Evolutionary conservation across 2,888 invertebrate genomes (phyloP).

Genomic region (Aphidius colemani): DNA sequence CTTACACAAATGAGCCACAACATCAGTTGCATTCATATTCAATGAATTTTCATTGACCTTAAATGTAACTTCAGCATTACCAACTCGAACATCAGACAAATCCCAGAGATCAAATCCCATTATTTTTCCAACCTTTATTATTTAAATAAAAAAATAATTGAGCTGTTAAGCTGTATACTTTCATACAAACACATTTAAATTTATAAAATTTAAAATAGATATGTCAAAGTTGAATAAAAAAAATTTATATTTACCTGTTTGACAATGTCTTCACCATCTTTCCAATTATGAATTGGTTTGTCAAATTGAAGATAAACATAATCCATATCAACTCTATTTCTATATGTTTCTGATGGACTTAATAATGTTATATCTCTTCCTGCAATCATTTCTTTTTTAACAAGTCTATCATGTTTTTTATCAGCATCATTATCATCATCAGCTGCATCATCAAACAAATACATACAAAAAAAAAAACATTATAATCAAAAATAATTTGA

Average conservation of each 20-base stretch:
- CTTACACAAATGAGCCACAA: constrained; percentile 71
- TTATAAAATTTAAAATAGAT: no score
- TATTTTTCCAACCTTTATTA: constrained; percentile 64
- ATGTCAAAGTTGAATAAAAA: not conserved
- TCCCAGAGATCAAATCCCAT: constrained; percentile 69
- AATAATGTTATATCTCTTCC: constrained; percentile 25
- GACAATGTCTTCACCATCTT: constrained; percentile 75
- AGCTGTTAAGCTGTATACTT: no score
- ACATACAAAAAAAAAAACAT: constrained; percentile 13
- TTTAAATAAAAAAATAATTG: no score
- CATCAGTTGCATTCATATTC: constrained; percentile 70
- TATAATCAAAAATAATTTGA: not conserved
- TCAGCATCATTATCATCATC: constrained; percentile 1
- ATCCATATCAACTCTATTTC: constrained; percentile 70
- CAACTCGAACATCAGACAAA: constrained; percentile 72
- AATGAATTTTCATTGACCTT: constrained; percentile 68
- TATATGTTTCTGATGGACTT: not conserved
- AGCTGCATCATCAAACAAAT: no score
- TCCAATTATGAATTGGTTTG: constrained; percentile 68
- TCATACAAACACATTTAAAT: no score
- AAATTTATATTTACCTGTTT: constrained; percentile 44
- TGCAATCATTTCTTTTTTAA: constrained; percentile 45
- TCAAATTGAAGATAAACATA: constrained; percentile 80
- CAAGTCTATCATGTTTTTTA: constrained; percentile 27
- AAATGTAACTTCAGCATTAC: constrained; percentile 77